Evolutionary conservation across 1,140 invertebrate species (phyloP).

Genomic region (Drosophila lowei): DNA sequence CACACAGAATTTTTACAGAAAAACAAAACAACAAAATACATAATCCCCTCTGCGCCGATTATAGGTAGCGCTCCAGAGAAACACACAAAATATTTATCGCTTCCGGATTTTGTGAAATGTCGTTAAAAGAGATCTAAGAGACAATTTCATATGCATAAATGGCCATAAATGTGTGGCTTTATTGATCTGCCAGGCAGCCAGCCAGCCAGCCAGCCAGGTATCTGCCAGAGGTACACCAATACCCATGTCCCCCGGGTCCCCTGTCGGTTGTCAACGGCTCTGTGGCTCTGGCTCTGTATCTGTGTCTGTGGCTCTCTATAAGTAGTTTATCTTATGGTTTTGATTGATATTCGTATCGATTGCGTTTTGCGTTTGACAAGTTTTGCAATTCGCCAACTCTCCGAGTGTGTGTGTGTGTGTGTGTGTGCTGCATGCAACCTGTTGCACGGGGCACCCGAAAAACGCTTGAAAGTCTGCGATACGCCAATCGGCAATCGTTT

Average conservation of each 20-base stretch:
- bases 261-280: constrained; percentile 64
- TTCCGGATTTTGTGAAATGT: constrained; percentile 74
- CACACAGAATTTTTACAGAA: constrained; percentile 10
- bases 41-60: constrained; percentile 16
- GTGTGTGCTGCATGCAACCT: constrained; percentile 44
- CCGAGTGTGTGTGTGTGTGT: no score
- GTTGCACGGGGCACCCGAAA: constrained; percentile 41
- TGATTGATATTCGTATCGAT: constrained; percentile 82
- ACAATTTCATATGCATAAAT: constrained; percentile 77
- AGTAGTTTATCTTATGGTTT: constrained; percentile 62
- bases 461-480: constrained; percentile 46
- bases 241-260: no score
- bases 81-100: constrained; percentile 72
- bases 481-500: constrained; percentile 11
- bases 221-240: constrained; percentile 23
- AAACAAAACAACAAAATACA: constrained; percentile 14
- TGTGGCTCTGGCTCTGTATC: background rate
- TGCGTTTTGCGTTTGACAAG: constrained; percentile 80
- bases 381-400: constrained; percentile 68
- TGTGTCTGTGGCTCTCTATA: no score
- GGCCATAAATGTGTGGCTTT: constrained; percentile 54
- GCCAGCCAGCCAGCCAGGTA: constrained; percentile 1
- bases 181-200: constrained; percentile 44
- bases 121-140: constrained; percentile 58
- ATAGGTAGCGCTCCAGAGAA: constrained; percentile 47